These are phyloP conservation scores for Pelodiscus sinensis DNA, from an alignment of 2,113 vertebrate genomes.

Conservation along the genomic window DNA sequence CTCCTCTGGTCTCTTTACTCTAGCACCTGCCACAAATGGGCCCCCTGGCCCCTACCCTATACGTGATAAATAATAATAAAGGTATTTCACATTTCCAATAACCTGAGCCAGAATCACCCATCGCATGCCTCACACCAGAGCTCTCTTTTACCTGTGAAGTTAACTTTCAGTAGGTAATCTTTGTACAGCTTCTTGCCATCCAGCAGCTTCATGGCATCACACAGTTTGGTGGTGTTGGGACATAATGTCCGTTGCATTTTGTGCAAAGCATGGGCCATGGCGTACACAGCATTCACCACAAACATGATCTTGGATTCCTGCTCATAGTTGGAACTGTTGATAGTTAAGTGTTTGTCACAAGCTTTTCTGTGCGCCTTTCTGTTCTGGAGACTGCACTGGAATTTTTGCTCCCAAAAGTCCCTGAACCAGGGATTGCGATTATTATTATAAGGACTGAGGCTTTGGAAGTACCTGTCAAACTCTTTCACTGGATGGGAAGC, in stretches of 20 bases:
- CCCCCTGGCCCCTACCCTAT: too few relatives aligned
- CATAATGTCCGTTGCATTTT: slow-evolving; percentile 94
- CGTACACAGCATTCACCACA: slow-evolving; percentile 96
- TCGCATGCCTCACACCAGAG: background rate
- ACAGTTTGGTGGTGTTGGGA: slow-evolving; percentile 92
- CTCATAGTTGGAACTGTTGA: slow-evolving; percentile 91
- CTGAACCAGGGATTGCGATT: slow-evolving; percentile 95
- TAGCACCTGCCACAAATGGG: background rate
- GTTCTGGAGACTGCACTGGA: slow-evolving; percentile 89
- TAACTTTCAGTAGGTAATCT: slow-evolving; percentile 96
- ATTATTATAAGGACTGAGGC: slow-evolving; percentile 89
- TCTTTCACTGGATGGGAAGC: slow-evolving; percentile 90
- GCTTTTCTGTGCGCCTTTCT: slow-evolving; percentile 71
- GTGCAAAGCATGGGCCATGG: slow-evolving; percentile 94
- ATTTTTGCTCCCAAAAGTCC: slow-evolving; percentile 99
- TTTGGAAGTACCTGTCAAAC: slow-evolving; percentile 94
- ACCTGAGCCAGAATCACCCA: background rate
- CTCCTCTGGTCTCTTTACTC: background rate
- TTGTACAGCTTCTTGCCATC: slow-evolving; percentile 94
- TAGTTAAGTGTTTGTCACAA: slow-evolving; percentile 87
- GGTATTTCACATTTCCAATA: background rate
- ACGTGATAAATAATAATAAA: background rate
- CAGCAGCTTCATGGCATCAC: slow-evolving; percentile 93
- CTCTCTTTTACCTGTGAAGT: slow-evolving; percentile 90
- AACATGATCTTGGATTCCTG: slow-evolving; percentile 99